Percentiles rank a stretch among this genome's conserved stretches.
Conservation (phyloP, 53 echinoderm and acorn worm species). For the Pentamera pediparva region DNA sequence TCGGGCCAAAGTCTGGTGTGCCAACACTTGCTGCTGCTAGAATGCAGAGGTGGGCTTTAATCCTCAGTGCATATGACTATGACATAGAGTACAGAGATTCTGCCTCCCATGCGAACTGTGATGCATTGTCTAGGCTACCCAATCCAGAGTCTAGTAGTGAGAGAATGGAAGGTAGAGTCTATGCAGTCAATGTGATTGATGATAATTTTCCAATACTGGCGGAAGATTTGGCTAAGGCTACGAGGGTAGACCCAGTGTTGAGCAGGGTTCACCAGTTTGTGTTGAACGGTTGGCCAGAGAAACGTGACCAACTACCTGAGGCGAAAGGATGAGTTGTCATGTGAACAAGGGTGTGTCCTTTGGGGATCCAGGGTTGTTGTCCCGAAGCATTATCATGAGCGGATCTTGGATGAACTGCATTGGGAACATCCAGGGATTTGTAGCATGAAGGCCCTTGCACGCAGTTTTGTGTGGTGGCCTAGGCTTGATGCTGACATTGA, state of each 20-base stretch:
- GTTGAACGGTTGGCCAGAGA: conserved; percentile 3
- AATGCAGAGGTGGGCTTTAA: conserved; percentile 34
- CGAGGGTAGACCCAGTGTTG: conserved; percentile 18
- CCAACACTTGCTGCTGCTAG: conserved; percentile 34
- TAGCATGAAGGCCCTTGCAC: conserved; percentile 41
- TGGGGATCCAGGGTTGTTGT: conserved; percentile 48
- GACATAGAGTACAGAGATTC: conserved; percentile 48
- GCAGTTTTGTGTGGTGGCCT: conserved; percentile 50
- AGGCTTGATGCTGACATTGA: conserved; percentile 41
- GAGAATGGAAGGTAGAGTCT: conserved; percentile 6
- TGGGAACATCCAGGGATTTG: conserved; percentile 32
- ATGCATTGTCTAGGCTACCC: conserved; percentile 42
- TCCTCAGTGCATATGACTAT: conserved; percentile 41
- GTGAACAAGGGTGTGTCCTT: conserved; percentile 29
- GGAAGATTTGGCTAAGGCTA: conserved; percentile 16
- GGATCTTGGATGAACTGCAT: conserved; percentile 41
- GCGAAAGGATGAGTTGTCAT: not conserved
- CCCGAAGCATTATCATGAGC: conserved; percentile 3
- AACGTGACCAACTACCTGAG: conserved; percentile 5
- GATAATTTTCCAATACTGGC: conserved; percentile 12
- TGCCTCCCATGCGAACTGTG: conserved; percentile 45
- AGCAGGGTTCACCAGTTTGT: conserved; percentile 18
- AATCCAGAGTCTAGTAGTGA: not conserved
- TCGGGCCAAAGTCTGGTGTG: conserved; percentile 25
- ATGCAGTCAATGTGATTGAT: not conserved